These are phyloP conservation scores for Meloidogyne hapla DNA, from an alignment of 1,140 invertebrate species.

Conservation along the genomic window DNA sequence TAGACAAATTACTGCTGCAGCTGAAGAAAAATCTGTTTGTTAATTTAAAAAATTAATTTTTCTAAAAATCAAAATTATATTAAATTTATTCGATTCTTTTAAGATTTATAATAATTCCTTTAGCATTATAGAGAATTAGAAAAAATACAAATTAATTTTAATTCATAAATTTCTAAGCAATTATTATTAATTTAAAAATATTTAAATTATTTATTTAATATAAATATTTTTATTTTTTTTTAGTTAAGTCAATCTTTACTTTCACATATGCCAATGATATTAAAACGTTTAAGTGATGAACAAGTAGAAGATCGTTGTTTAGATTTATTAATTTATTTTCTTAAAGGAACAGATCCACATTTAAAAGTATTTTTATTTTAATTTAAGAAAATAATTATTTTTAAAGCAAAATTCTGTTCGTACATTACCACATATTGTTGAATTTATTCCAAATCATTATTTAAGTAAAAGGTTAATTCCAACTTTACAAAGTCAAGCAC, in stretches of 20 bases:
- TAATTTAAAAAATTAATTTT: too few species aligned
- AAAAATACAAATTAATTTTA: too few species aligned
- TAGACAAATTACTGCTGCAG: constrained; percentile 50
- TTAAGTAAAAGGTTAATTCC: constrained; percentile 55
- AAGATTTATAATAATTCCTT: too few species aligned
- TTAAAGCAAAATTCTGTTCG: constrained; percentile 57
- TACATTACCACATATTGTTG: constrained; percentile 49
- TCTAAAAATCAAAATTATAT: too few species aligned
- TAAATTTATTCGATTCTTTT: too few species aligned
- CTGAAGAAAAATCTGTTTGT: constrained; percentile 28
- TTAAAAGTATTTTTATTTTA: constrained; percentile 26
- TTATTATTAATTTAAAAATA: too few species aligned
- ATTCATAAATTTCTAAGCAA: too few species aligned
- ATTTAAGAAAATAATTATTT: not conserved
- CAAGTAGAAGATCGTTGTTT: constrained; percentile 49
- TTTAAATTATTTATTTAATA: too few species aligned
- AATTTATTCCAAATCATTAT: constrained; percentile 55
- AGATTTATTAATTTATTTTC: constrained; percentile 40
- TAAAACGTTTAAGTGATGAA: constrained; percentile 51
- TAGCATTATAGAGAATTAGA: too few species aligned
- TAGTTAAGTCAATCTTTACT: constrained; percentile 42
- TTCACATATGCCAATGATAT: constrained; percentile 45
- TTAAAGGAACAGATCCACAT: constrained; percentile 44
- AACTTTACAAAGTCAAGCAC: constrained; percentile 42
- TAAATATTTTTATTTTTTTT: constrained; percentile 5